Evolutionary conservation across 2,113 vertebrate species (phyloP), one percentile per base, ranked within the genome.

Genomic region (Gobiocypris rarus): DNA sequence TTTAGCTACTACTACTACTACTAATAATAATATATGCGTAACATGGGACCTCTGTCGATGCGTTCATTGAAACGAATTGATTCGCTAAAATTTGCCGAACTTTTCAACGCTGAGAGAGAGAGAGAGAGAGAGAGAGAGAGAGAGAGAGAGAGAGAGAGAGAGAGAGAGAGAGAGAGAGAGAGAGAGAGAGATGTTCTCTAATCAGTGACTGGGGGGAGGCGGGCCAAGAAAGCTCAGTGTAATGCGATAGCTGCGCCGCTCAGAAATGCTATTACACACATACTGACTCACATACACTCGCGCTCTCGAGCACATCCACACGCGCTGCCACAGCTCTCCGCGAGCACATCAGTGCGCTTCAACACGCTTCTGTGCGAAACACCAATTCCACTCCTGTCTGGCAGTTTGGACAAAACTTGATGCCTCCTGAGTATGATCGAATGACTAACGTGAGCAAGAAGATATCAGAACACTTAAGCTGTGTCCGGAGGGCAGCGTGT

Each of bases 211-310:
- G 90, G 87, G 92, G 91, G 93, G 91, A 89, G 95, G 95, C 94
- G 96, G 95, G 94, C 91, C 91, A 91, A 89, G 90, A 92, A 70
- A 93, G 93, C 92, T 83, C 92, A 93, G 94, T 95, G 96, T 95
- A 95, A 96, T 93, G 94, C 94, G 95, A 95, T 94, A 91, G 95
- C 93, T 90, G 89, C 89, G 90, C 92, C 80, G 94, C 92, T 95
- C 93, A 92, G 90, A 93, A 89, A 90, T 90, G 83, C 91, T 83
- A 94, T 94, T 94, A 91, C 94, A 94, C 91, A 91, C 95, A 92
- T 94, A 93, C 93, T 77, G 41, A 15, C 75, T 84, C 71, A 4
- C 45, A 3, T 5, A 61, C 17, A 70, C 56, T 63, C 77, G 26
- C 41, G 70, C 58, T 54, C 48, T 22, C 24, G 26, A 19, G 26